Evolutionary conservation across 2,888 invertebrate genomes (phyloP).

Genomic region (Lamellibrachia columna): DNA sequence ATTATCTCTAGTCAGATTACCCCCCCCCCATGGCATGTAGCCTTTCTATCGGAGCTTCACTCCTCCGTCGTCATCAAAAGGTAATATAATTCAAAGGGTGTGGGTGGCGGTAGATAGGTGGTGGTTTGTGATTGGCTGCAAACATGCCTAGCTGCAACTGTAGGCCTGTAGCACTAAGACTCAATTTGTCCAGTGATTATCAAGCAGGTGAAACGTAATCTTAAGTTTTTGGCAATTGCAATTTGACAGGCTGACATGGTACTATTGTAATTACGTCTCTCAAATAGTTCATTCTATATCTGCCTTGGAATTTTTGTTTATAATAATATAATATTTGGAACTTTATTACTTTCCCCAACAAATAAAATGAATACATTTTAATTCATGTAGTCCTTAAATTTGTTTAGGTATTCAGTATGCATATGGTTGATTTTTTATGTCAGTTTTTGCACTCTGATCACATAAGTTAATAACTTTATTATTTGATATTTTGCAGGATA

Average conservation of each 20-base stretch:
- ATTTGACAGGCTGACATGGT: background rate
- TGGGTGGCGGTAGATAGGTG: background rate
- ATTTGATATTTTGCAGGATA: background rate
- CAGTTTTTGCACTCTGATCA: background rate
- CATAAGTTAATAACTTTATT: background rate
- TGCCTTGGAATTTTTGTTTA: background rate
- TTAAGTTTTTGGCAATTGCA: background rate
- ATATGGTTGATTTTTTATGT: background rate
- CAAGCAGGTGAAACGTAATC: background rate
- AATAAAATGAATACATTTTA: background rate
- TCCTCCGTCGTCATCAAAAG: constrained; percentile 8
- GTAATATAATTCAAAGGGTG: background rate
- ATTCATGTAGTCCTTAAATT: background rate
- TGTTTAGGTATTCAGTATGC: background rate
- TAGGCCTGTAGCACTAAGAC: background rate
- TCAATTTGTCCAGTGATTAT: background rate
- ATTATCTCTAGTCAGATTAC: no score
- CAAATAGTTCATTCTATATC: background rate
- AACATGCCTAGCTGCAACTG: background rate
- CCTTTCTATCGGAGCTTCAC: background rate
- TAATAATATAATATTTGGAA: background rate
- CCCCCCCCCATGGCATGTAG: no score
- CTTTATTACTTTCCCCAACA: no score
- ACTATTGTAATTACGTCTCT: no score
- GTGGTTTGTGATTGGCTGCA: constrained; percentile 8